These are phyloP conservation scores for Phortica variegata DNA, from an alignment of 1,140 invertebrate genomes.

Conservation along the genomic window DNA sequence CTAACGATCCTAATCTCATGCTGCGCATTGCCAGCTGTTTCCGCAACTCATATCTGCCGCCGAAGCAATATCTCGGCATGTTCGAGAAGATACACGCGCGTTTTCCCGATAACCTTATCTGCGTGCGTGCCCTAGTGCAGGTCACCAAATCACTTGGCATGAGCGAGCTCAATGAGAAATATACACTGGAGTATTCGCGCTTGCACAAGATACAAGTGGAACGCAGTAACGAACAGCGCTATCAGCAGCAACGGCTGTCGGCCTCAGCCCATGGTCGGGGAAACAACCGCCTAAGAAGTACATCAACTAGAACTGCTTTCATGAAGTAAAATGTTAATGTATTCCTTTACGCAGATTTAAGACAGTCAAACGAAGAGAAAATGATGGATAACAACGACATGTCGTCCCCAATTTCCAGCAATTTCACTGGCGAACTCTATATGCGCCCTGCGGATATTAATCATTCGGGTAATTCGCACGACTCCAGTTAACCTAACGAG, in stretches of 20 bases:
- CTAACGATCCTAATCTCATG: conserved; percentile 81
- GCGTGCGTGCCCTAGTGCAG: conserved; percentile 84
- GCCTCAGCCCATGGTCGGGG: conserved; percentile 58
- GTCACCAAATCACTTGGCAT: conserved; percentile 66
- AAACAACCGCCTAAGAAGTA: conserved; percentile 51
- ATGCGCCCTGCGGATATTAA: conserved; percentile 7
- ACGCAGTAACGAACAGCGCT: conserved; percentile 67
- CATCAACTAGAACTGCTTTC: background rate
- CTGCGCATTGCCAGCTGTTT: conserved; percentile 83
- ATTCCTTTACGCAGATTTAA: conserved; percentile 8
- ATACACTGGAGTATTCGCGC: conserved; percentile 77
- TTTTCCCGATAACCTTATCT: conserved; percentile 86
- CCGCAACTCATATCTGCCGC: conserved; percentile 74
- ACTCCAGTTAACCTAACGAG: background rate
- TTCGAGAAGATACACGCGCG: conserved; percentile 77
- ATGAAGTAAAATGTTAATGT: background rate
- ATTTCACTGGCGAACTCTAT: conserved; percentile 20
- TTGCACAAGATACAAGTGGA: conserved; percentile 63
- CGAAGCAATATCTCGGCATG: conserved; percentile 76
- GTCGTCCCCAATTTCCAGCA: conserved; percentile 8
- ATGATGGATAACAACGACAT: conserved; percentile 24
- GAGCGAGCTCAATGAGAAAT: conserved; percentile 70
- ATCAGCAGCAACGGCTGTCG: conserved; percentile 63
- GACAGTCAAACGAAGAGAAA: conserved; percentile 32
- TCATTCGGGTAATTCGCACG: conserved; percentile 20